Evolutionary conservation across 23 tunicate genomes (phyloP), one percentile per base, ranked within the genome.

Genomic region (Ascidia mentula): DNA sequence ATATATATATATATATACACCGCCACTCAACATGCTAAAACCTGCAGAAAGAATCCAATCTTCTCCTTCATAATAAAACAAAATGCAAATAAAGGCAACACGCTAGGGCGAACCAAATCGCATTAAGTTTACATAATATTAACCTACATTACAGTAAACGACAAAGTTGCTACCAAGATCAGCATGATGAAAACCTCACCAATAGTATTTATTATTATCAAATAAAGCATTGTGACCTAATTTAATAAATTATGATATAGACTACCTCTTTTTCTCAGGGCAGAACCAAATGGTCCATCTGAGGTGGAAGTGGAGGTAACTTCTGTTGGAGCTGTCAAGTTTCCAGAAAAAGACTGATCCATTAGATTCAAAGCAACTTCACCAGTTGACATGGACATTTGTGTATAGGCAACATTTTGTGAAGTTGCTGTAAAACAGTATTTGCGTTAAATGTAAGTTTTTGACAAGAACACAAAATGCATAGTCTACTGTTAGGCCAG

Each of bases 271-370:
- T 82, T 75, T 45, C 78, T 60, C 31, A 87, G 33, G 37, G 73
- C 34, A n/a, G 86, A 32, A 31, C 92, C 86, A 87, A 87, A 87
- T 8, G 60, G n/a, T 36, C 92, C 82, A 65, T 81, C 82, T 1
- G 81, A 2, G 0, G 77, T 12, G 35, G 59, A 32, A 3, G 40
- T 38, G 22, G 65, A 20, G 13, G 22, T 53, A 3, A 53, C 4
- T 26, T 53, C 65, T 9, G 13, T 20, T 13, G 83, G 83, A 31
- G 75, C 61, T 20, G 80, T 46, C n/a, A 86, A 6, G 39, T 86
- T 80, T 3, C 90, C 90, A 18, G 90, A 86, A 36, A 86, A 80
- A 20, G 90, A 80, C 46, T 86, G 90, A 24, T 80, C 90, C 85
- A 80, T 86, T 1, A 85, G 38, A 37, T 86, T 40, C 33, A 86